These are phyloP conservation scores for Dreissena polymorpha DNA, from an alignment of 1,140 invertebrate species.

Conservation along the genomic window DNA sequence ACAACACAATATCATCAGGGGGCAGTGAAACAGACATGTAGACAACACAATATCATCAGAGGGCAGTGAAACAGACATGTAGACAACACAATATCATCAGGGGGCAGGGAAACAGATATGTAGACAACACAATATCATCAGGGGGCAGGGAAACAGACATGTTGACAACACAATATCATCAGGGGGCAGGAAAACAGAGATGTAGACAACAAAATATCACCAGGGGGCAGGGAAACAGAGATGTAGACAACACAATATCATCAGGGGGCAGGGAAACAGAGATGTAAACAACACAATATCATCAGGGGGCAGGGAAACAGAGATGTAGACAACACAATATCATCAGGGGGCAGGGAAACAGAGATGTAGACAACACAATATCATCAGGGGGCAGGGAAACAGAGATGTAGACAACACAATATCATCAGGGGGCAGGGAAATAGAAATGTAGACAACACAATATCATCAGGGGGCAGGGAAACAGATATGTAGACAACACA, in stretches of 20 bases:
- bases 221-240: too few species aligned
- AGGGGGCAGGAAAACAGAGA: too few species aligned
- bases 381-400: neutral
- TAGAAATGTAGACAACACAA: conserved; percentile 31
- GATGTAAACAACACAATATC: conserved; percentile 16
- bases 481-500: conserved; percentile 30
- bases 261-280: too few species aligned
- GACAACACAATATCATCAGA: neutral
- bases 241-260: conserved; percentile 14
- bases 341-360: neutral
- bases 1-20: neutral
- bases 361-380: conserved; percentile 24
- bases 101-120: too few species aligned
- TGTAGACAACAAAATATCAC: conserved; percentile 11
- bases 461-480: neutral
- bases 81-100: neutral
- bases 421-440: neutral
- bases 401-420: conserved; percentile 27
- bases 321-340: conserved; percentile 20
- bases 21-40: too few species aligned
- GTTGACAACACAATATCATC: neutral
- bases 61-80: too few species aligned
- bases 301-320: too few species aligned
- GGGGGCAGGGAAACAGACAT: too few species aligned
- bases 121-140: neutral